phyloP scores from a whole-genome alignment of 2,113 vertebrate genomes.

The Coptodon bakossiorum region DNA sequence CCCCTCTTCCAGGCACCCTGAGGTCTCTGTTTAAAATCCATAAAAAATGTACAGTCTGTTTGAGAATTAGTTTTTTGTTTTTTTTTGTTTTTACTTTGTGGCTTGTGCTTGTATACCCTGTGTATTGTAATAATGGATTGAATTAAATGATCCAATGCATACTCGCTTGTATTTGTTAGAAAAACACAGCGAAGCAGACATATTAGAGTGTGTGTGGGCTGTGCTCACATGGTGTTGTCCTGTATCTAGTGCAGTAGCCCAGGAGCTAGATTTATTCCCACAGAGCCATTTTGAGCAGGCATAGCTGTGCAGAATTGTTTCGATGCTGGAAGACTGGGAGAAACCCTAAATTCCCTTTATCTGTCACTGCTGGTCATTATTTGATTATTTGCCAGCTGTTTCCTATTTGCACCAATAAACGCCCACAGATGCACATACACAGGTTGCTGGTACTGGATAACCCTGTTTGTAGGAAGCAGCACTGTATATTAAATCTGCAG shows the following conservation, averaged over 20 bases:
- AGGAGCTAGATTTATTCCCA: conserved; percentile 33
- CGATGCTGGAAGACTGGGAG: conserved; percentile 1
- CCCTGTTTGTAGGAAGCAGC: neutral
- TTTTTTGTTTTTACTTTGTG: neutral
- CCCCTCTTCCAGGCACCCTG: conserved; percentile 34
- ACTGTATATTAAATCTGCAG: neutral
- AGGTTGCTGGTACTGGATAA: neutral
- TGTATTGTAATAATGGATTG: neutral
- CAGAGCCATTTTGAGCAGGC: conserved; percentile 14
- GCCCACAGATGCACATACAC: neutral
- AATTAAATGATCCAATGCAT: neutral
- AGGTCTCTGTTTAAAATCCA: conserved; percentile 26
- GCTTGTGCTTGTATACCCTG: neutral
- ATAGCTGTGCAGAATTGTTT: conserved; percentile 11
- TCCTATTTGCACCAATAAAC: neutral
- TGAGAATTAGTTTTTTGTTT: neutral
- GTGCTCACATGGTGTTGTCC: conserved; percentile 14
- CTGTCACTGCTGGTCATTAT: conserved; percentile 18
- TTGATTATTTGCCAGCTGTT: conserved; percentile 18
- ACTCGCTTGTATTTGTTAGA: neutral
- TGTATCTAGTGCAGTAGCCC: conserved; percentile 13
- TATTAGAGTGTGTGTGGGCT: neutral
- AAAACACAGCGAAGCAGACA: neutral
- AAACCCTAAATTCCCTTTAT: conserved; percentile 11
- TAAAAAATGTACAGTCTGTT: neutral